phyloP scores from a whole-genome alignment of 1,140 invertebrate species.

The Daktulosphaira vitifoliae region DNA sequence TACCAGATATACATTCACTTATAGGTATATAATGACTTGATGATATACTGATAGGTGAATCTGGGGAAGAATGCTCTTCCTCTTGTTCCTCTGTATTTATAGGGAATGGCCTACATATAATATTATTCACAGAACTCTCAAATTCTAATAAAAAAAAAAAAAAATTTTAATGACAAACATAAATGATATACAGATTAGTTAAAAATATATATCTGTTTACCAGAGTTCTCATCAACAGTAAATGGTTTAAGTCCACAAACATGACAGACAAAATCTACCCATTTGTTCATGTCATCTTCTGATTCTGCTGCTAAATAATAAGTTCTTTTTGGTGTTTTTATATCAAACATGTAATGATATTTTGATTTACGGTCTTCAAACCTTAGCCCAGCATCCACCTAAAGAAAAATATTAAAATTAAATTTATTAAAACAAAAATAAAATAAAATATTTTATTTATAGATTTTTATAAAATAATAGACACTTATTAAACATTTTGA shows the following conservation, averaged over 20 bases:
- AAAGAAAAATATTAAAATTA: constrained; percentile 35
- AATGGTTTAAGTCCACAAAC: constrained; percentile 77
- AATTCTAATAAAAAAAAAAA: constrained; percentile 36
- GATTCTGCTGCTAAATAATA: constrained; percentile 88
- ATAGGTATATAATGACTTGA: constrained; percentile 71
- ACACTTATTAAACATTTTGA: too few species aligned
- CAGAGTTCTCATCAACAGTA: constrained; percentile 55
- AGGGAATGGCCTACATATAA: constrained; percentile 33
- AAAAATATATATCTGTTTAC: constrained; percentile 20
- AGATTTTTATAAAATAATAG: too few species aligned
- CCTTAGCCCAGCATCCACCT: constrained; percentile 77
- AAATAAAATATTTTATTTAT: too few species aligned
- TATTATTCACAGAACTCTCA: constrained; percentile 25
- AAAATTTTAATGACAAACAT: too few species aligned
- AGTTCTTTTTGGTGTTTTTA: constrained; percentile 75
- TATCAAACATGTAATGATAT: constrained; percentile 78
- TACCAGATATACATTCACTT: constrained; percentile 83
- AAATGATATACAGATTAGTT: too few species aligned
- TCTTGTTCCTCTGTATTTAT: constrained; percentile 20
- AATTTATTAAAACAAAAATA: background rate
- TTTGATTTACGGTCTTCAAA: constrained; percentile 72
- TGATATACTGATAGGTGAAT: constrained; percentile 50
- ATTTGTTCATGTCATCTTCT: constrained; percentile 85
- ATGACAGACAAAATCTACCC: constrained; percentile 88
- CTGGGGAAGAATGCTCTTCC: constrained; percentile 50